These are phyloP conservation scores for Diabrotica balteata DNA, from an alignment of 2,888 invertebrate genomes.

Conservation along the genomic window DNA sequence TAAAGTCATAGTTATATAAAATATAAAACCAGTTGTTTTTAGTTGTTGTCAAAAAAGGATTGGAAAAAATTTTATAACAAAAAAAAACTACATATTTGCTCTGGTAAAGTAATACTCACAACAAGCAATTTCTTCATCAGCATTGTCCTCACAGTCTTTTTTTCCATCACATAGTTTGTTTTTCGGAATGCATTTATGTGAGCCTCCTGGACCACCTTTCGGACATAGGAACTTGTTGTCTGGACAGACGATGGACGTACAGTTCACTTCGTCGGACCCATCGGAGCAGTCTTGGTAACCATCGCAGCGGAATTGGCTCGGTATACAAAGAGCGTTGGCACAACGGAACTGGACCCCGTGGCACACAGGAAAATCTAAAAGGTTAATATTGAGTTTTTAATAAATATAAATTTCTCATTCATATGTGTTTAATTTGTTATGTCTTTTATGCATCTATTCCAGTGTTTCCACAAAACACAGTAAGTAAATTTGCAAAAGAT, in stretches of 20 bases:
- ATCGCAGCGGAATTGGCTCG: slow-evolving; percentile 83
- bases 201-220: slow-evolving; percentile 73
- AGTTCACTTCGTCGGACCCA: slow-evolving; percentile 87
- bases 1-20: too few species aligned
- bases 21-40: too few species aligned
- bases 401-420: background rate
- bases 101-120: slow-evolving; percentile 69
- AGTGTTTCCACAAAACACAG: too few species aligned
- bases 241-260: slow-evolving; percentile 86
- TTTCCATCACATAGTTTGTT: slow-evolving; percentile 90
- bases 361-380: slow-evolving; percentile 84
- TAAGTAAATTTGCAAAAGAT: too few species aligned
- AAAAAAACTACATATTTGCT: too few species aligned
- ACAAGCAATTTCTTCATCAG: slow-evolving; percentile 88
- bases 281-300: slow-evolving; percentile 92
- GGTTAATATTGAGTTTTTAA: background rate
- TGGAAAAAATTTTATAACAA: too few species aligned
- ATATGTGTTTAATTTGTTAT: too few species aligned
- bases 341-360: slow-evolving; percentile 92
- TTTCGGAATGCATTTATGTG: slow-evolving; percentile 87
- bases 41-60: too few species aligned
- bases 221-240: slow-evolving; percentile 92
- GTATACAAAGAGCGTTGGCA: slow-evolving; percentile 92
- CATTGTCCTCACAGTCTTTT: slow-evolving; percentile 88
- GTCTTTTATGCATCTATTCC: too few species aligned